Base-by-base conservation (phyloP, 2,888 invertebrate species). In the Villa cingulata region DNA sequence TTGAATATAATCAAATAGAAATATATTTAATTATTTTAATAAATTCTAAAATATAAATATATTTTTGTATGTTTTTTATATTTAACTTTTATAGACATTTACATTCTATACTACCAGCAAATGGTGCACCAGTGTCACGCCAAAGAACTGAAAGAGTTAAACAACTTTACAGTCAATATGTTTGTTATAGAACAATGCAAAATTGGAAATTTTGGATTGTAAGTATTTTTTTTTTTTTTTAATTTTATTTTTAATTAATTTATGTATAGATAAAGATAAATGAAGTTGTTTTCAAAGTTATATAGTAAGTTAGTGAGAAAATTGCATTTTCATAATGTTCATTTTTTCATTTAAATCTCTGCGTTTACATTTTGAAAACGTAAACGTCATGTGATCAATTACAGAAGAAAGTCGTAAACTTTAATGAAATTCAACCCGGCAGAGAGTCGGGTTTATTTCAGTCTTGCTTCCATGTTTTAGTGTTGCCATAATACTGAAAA, bases 191-290 rank as follows among this genome's bases (percentile, higher is more conserved):
- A 51, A 94, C 94, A 17, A 75, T 83, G 65, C 83, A 84, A 62
- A 91, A 92, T 71, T 96, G 95, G 95, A 95, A 92, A 73, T 96
- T 94, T 73, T 96, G 94, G 92, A 90, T 96, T 74, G 94, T 94
- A 90, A 62, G 64, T 23, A 23, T 23, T 23, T 23, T 23, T 23
- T 23, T 23, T 23, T 23, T 58, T 52, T 37, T 49, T 48, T 23
- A 12, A 47, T 43, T 15, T n/a, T 12, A 37, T 37, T 37, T 37
- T 37, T 16, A 14, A 12, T 16, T 37, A 37, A 15, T 37, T 37
- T 37, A 2, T 9, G 10, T 27, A 27, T 2, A 9, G 10, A 27
- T 27, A n/a, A n/a, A n/a, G n/a, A n/a, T n/a, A n/a, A n/a, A n/a
- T n/a, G n/a, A n/a, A n/a, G n/a, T n/a, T n/a, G n/a, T n/a, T n/a